phyloP scores from a whole-genome alignment of 2,113 vertebrate genomes.

The Indicator maculatus region DNA sequence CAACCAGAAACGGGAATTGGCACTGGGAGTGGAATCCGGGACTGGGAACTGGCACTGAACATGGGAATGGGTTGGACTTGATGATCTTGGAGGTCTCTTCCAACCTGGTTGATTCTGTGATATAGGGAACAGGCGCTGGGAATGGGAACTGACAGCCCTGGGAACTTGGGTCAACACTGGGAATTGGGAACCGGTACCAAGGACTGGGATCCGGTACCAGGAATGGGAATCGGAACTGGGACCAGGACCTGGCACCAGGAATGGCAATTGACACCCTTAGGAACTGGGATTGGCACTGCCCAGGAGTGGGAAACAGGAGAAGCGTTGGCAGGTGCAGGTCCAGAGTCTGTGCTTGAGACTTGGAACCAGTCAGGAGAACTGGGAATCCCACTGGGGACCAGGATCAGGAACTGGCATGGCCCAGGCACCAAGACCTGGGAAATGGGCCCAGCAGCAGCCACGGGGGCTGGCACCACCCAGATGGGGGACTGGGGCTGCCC shows the following conservation, averaged over 20 bases:
- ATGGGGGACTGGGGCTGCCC: background rate
- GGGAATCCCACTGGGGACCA: background rate
- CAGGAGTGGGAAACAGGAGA: background rate
- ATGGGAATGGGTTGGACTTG: background rate
- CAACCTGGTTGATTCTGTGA: too few relatives aligned
- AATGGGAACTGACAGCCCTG: background rate
- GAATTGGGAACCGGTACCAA: background rate
- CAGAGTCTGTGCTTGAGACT: background rate
- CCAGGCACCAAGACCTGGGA: too few relatives aligned
- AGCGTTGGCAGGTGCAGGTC: background rate
- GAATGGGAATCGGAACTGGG: background rate
- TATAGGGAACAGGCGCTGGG: background rate
- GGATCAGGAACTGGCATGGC: too few relatives aligned
- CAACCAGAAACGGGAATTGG: fast-evolving
- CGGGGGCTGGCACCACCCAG: fast-evolving
- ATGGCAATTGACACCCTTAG: background rate
- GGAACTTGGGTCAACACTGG: background rate
- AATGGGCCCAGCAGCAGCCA: background rate
- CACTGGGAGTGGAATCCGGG: background rate
- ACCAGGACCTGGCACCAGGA: background rate
- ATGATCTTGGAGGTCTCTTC: too few relatives aligned
- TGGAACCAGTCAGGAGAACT: background rate
- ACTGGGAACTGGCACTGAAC: background rate
- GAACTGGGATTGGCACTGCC: background rate
- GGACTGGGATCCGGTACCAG: background rate